A percentile compares a stretch with the other conserved stretches of the same genome.
Evolutionary conservation across 2,797 vertebrate species (phyloP).

Genomic region (Pangasius krempfi): DNA sequence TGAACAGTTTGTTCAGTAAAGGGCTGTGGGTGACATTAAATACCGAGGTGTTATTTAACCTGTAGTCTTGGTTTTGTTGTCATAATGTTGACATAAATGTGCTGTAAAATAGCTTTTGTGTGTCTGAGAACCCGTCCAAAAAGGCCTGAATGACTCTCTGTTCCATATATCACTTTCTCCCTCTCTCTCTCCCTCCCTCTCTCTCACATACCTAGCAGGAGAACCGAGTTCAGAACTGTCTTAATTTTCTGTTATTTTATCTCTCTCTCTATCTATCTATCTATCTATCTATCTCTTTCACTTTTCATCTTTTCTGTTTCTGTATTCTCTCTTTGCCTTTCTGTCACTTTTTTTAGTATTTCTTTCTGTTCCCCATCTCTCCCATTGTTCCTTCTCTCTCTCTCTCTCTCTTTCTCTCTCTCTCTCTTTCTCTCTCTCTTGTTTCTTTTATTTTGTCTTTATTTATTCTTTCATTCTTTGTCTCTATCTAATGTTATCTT

Average conservation of each 20-base stretch:
- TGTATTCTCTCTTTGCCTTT: not conserved
- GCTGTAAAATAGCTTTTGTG: not conserved
- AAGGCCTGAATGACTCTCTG: not conserved
- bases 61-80: not conserved
- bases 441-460: not conserved
- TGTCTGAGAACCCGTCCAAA: not conserved
- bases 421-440: not conserved
- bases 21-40: not conserved
- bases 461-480: not conserved
- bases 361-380: not conserved
- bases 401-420: constrained; percentile 5
- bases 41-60: not conserved
- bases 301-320: not conserved
- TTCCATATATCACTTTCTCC: not conserved
- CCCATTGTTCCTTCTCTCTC: not conserved
- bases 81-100: not conserved
- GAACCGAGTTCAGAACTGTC: not conserved
- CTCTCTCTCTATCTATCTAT: not conserved
- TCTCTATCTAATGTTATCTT: not conserved
- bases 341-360: no score
- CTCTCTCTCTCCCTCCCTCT: not conserved
- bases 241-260: not conserved
- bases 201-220: not conserved
- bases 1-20: constrained; percentile 3
- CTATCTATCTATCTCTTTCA: not conserved